Percentiles rank a stretch among this genome's conserved stretches.
These are phyloP conservation scores for Anthopleura sola DNA, from an alignment of 64 coral and sea anemone species.

Conservation along the genomic window DNA sequence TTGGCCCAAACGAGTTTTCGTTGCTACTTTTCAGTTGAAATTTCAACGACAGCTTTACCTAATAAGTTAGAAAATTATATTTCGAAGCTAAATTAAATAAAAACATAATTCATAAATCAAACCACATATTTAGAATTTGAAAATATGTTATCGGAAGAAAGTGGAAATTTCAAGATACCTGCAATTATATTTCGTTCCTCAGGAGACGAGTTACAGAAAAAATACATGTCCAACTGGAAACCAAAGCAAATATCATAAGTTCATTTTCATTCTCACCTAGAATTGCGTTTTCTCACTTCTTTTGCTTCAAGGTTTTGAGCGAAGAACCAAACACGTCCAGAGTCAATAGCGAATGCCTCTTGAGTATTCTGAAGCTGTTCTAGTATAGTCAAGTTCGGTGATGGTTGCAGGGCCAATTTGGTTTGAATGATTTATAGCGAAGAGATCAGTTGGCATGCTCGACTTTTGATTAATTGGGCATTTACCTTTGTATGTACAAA, in stretches of 20 bases:
- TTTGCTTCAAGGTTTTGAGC: background rate
- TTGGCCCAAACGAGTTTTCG: too few species aligned
- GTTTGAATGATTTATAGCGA: background rate
- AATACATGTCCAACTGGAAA: too few species aligned
- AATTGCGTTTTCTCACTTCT: background rate
- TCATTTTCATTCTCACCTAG: background rate
- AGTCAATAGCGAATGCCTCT: background rate
- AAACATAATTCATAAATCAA: too few species aligned
- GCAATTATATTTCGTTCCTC: too few species aligned
- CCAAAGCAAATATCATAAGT: background rate
- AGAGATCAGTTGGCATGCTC: background rate
- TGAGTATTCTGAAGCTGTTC: background rate
- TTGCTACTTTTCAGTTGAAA: too few species aligned
- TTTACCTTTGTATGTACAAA: background rate
- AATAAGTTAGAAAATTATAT: too few species aligned
- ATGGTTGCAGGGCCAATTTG: background rate
- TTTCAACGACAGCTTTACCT: too few species aligned
- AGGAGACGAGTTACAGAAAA: too few species aligned
- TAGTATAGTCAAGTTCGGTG: background rate
- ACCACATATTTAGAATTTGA: too few species aligned
- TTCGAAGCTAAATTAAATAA: too few species aligned
- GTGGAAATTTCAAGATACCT: too few species aligned
- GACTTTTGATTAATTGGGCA: background rate
- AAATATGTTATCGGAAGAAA: too few species aligned
- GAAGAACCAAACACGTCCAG: background rate